A percentile compares a stretch with the other conserved stretches of the same genome.
Evolutionary conservation across 2,888 invertebrate species (phyloP).

Genomic region (Drosophila meridionalis): DNA sequence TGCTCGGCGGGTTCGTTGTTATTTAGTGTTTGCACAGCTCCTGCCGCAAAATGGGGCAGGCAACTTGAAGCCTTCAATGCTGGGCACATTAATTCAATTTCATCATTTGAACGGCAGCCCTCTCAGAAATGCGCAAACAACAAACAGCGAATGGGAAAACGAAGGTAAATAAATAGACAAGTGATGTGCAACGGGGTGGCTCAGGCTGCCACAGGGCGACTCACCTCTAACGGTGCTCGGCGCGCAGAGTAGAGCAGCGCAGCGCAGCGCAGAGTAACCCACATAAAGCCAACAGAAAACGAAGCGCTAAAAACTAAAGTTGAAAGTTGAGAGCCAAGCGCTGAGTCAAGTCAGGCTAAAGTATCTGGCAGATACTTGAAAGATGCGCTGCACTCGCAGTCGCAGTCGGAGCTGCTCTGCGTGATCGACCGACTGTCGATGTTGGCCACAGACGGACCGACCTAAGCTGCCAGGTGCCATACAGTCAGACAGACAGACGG

Average conservation of each 20-base stretch:
- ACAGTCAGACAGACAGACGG: constrained; percentile 19
- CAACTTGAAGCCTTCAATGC: constrained; percentile 63
- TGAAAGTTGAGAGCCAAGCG: constrained; percentile 73
- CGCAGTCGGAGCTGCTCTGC: constrained; percentile 49
- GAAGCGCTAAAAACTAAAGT: constrained; percentile 61
- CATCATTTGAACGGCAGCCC: constrained; percentile 60
- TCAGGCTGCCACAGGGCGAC: constrained; percentile 13
- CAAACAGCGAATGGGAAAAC: constrained; percentile 11
- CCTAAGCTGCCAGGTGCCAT: constrained; percentile 48
- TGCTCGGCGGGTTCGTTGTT: constrained; percentile 1
- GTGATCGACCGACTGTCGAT: constrained; percentile 80
- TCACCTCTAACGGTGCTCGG: constrained; percentile 65
- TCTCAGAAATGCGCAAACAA: constrained; percentile 58
- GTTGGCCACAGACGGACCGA: constrained; percentile 38
- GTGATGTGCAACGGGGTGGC: constrained; percentile 66
- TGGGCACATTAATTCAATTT: constrained; percentile 61
- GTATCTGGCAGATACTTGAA: constrained; percentile 59
- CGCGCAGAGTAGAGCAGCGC: constrained; percentile 15
- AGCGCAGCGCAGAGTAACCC: constrained; percentile 59
- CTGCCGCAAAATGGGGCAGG: constrained; percentile 42
- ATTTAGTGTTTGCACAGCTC: constrained; percentile 55
- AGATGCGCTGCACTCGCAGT: constrained; percentile 48
- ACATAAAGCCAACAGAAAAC: constrained; percentile 57
- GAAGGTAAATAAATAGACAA: constrained; percentile 62
- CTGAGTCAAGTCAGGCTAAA: constrained; percentile 57